These are phyloP conservation scores for Congeria kusceri DNA, from an alignment of 2,888 invertebrate genomes.

Conservation along the genomic window DNA sequence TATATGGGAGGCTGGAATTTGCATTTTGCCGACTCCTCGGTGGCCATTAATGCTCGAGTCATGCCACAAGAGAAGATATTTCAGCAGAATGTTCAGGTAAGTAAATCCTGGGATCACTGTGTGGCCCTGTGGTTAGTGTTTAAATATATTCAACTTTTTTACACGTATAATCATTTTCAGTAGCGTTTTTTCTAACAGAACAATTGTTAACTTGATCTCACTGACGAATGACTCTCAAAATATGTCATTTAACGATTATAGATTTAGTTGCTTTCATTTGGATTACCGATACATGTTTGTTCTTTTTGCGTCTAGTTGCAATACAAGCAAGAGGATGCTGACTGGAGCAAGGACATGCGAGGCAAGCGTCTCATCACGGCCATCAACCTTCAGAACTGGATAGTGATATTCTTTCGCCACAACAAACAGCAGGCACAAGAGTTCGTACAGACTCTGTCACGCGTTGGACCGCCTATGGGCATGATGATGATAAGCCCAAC, in stretches of 20 bases:
- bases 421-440: constrained; percentile 75
- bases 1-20: constrained; percentile 90
- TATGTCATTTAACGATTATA: too few species aligned
- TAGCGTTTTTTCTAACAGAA: too few species aligned
- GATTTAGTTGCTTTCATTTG: too few species aligned
- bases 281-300: too few species aligned
- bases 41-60: constrained; percentile 89
- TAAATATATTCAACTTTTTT: too few species aligned
- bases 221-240: too few species aligned
- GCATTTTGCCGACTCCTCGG: constrained; percentile 88
- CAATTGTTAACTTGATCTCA: too few species aligned
- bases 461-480: constrained; percentile 84
- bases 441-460: constrained; percentile 77
- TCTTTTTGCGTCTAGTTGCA: constrained; percentile 46
- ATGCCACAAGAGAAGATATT: constrained; percentile 89
- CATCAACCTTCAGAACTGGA: constrained; percentile 81
- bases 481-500: constrained; percentile 77
- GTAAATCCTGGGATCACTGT: too few species aligned
- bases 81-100: constrained; percentile 58
- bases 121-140: too few species aligned
- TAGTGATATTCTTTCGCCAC: constrained; percentile 74
- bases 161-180: too few species aligned
- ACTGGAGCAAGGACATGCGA: constrained; percentile 92
- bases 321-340: constrained; percentile 88
- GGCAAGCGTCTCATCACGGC: constrained; percentile 76